Base-by-base conservation (phyloP, 2,888 invertebrate species). In the Diarsia mendica region DNA sequence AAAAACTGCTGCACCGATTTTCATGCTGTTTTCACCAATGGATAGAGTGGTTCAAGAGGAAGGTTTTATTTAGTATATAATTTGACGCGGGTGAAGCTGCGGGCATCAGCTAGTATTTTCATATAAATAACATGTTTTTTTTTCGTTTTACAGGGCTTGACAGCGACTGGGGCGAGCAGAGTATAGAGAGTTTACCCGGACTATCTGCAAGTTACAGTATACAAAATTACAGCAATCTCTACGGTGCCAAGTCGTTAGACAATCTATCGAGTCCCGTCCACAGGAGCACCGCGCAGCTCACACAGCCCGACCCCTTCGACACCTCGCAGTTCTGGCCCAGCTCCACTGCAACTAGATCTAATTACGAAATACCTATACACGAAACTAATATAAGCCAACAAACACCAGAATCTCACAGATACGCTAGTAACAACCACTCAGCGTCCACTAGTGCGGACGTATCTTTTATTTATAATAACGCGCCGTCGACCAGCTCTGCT, bases 231-330 rank as follows among this genome's bases (percentile, higher is more conserved):
- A 75, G 91, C 3, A 93, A 91, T 80, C 91, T 96, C 20, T 93
- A 93, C 74, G 94, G 94, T 85, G 94, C 96, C 78, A 96, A 94
- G 84, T 96, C 96, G 4, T 85, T 96, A 82, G 96, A 96, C 74
- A 95, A 93, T 68, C 87, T 96, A 9, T 88, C 93, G 11, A 82
- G 90, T 69, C 86, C 83, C 6, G 48, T 67, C 2, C 76, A 83
- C 63, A 28, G 68, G 55, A 80, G 67, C 65, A 66, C 83, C 9
- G 75, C 88, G 4, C 85, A 80, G 46, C 80, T 71, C 75, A 65
- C 87, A 64, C 83, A 84, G 28, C 75, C 83, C 3, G 95, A 95
- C 68, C 95, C 95, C 0, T 96, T 96, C 86, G 96, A 96, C 77
- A 94, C 95, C 0, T 88, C 94, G 2, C 93, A 93, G 33, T 88